phyloP scores from a whole-genome alignment of 2,888 invertebrate genomes.

The Amitus sp. region DNA sequence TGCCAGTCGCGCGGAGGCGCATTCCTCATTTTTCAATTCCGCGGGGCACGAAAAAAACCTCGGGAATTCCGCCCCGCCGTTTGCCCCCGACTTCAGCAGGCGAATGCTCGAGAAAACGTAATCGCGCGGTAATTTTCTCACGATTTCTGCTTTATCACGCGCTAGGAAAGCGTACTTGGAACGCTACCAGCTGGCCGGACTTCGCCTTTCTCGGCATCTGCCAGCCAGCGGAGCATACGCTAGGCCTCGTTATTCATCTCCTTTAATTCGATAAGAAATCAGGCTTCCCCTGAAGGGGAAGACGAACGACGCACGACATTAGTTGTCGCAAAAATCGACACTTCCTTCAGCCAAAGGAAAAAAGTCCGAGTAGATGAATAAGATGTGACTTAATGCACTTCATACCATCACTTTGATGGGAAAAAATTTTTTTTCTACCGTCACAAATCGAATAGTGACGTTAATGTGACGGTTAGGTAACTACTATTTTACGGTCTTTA shows the following conservation, averaged over 20 bases:
- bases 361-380: too few species aligned
- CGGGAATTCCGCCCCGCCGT: slow-evolving; percentile 11
- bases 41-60: slow-evolving; percentile 25
- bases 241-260: slow-evolving; percentile 25
- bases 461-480: too few species aligned
- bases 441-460: too few species aligned
- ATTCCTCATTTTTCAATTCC: slow-evolving; percentile 50
- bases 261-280: slow-evolving; percentile 24
- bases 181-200: slow-evolving; percentile 56
- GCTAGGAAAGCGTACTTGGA: slow-evolving; percentile 53
- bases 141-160: slow-evolving; percentile 47
- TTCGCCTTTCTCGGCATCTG: slow-evolving; percentile 49
- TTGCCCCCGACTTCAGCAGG: background rate
- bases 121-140: slow-evolving; percentile 58
- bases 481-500: too few species aligned
- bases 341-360: too few species aligned
- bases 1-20: slow-evolving; percentile 46
- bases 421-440: too few species aligned
- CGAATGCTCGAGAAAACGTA: slow-evolving; percentile 46
- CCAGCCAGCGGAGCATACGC: slow-evolving; percentile 49
- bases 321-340: too few species aligned
- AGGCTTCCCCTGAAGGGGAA: background rate
- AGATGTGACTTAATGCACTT: too few species aligned
- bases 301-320: too few species aligned
- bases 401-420: too few species aligned